These are phyloP conservation scores for Lophotriccus pileatus DNA, from an alignment of 2,797 vertebrate genomes.

Conservation along the genomic window DNA sequence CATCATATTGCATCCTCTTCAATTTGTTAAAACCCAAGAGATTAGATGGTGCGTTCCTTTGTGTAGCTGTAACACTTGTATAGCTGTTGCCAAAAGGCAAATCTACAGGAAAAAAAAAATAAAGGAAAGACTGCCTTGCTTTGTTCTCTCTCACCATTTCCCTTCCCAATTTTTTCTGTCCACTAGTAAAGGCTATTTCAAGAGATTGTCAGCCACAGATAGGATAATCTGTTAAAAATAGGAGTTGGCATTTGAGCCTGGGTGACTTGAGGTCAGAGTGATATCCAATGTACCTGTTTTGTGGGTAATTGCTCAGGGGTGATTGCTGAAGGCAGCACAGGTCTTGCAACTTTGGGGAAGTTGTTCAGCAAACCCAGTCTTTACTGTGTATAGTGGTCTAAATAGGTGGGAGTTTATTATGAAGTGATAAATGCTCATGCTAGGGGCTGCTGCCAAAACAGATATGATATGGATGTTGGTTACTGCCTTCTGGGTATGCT, in stretches of 20 bases:
- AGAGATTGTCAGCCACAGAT: background rate
- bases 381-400: background rate
- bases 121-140: background rate
- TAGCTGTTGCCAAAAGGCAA: background rate
- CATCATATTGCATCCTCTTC: background rate
- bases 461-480: background rate
- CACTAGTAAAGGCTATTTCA: background rate
- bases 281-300: background rate
- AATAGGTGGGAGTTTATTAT: background rate
- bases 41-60: background rate
- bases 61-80: background rate
- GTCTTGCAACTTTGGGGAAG: background rate
- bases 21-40: background rate
- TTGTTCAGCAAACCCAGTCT: background rate
- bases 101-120: background rate
- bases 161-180: background rate
- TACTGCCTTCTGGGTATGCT: background rate
- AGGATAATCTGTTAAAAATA: slow-evolving; percentile 14
- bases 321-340: background rate
- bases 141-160: background rate
- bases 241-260: background rate
- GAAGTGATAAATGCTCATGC: background rate
- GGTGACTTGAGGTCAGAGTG: background rate
- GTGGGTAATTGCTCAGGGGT: background rate
- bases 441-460: background rate